These are phyloP conservation scores for Centruroides sculpturatus DNA, from an alignment of 1,140 invertebrate species.

Conservation along the genomic window DNA sequence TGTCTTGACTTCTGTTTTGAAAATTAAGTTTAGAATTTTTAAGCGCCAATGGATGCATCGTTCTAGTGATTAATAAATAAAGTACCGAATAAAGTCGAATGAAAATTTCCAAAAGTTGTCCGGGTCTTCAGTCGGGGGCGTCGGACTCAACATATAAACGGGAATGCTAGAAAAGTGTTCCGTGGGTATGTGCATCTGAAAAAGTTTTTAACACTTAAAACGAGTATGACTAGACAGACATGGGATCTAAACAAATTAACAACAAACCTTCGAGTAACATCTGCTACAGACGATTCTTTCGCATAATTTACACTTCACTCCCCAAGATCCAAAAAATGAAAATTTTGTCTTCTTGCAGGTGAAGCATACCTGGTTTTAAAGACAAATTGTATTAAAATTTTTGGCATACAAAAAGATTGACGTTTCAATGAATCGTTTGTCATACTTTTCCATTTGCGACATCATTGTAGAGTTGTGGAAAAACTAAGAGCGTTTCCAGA, in stretches of 20 bases:
- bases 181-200: conserved; percentile 84
- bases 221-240: no score
- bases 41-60: background rate
- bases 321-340: conserved; percentile 76
- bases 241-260: no score
- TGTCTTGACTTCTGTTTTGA: no score
- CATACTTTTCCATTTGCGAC: conserved; percentile 75
- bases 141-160: conserved; percentile 76
- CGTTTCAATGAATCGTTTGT: no score
- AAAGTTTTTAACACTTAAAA: background rate
- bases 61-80: background rate
- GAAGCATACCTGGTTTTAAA: conserved; percentile 58
- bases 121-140: conserved; percentile 43
- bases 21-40: no score
- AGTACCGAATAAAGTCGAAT: conserved; percentile 2
- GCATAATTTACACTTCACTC: conserved; percentile 82
- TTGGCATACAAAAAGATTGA: no score
- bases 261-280: conserved; percentile 67
- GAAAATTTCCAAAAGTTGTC: conserved; percentile 12
- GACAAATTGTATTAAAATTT: conserved; percentile 1
- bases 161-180: conserved; percentile 92
- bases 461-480: conserved; percentile 77
- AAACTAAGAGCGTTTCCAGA: conserved; percentile 67
- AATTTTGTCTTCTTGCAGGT: conserved; percentile 88
- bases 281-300: conserved; percentile 84